Evolutionary conservation across 2,797 vertebrate species (phyloP), one percentile per base, ranked within the genome.

Genomic region (Denticeps clupeoides): DNA sequence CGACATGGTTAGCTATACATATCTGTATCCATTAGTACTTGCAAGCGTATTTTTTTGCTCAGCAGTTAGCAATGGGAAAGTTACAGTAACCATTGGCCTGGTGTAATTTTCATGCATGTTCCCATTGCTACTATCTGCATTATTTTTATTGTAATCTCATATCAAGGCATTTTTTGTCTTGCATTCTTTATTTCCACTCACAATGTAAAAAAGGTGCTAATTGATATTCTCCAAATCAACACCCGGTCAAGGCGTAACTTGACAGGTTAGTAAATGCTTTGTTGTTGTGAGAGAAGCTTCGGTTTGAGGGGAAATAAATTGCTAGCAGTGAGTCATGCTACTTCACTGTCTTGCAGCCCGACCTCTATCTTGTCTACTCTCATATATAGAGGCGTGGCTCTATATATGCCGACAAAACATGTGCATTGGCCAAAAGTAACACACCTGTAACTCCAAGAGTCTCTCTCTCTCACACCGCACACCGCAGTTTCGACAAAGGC

Each of bases 301-400:
- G n/a, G 16, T 53, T 27, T 65, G 77, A 84, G 79, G 37, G 77
- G 78, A 84, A 83, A 84, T 85, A 84, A 82, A 83, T 55, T 48
- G 49, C 51, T 46, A 64, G 65, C 61, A 61, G 58, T 70, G 63
- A 69, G 62, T 25, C 11, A 50, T 28, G 41, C 45, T 54, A 26
- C 23, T 38, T 31, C 44, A 56, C 53, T 62, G 55, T 57, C 31
- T 70, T 70, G 61, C 68, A 73, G 73, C 63, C 53, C 56, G 41
- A 54, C 51, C 35, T 47, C 28, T 27, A 44, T 58, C 38, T 37
- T 48, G 69, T 57, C 58, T 65, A 64, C 38, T 53, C 62, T 33
- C 82, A 84, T 82, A 84, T 84, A 84, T 83, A 84, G 81, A 81
- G 55, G 62, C 47, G 33, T 60, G 65, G 60, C 52, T 81, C 82